A percentile compares a stretch with the other conserved stretches of the same genome.
phyloP scores from a whole-genome alignment of 2,888 invertebrate species.

The Pyralis farinalis region DNA sequence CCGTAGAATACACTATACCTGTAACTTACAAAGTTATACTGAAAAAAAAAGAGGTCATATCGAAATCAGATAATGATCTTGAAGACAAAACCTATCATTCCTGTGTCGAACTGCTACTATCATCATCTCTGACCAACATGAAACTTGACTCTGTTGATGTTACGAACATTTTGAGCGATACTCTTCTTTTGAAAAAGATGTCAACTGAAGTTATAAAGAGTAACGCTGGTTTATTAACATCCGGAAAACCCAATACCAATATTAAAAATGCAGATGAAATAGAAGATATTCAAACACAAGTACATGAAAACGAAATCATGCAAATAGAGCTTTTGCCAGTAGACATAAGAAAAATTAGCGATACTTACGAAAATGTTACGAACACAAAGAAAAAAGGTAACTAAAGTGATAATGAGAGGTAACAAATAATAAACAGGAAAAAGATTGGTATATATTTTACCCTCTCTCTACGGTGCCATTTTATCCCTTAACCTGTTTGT shows the following conservation, averaged over 20 bases:
- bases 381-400: too few relatives aligned
- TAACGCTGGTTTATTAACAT: slow-evolving; percentile 13
- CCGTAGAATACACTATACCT: slow-evolving; percentile 56
- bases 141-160: slow-evolving; percentile 38
- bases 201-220: slow-evolving; percentile 17
- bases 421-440: too few relatives aligned
- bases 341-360: too few relatives aligned
- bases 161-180: slow-evolving; percentile 49
- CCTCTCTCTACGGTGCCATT: too few relatives aligned
- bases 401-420: too few relatives aligned
- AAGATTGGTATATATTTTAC: too few relatives aligned
- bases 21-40: slow-evolving; percentile 61
- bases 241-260: background rate
- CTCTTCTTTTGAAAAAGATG: slow-evolving; percentile 32
- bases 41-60: slow-evolving; percentile 29
- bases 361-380: too few relatives aligned
- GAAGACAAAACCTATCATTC: slow-evolving; percentile 54
- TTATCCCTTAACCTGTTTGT: too few relatives aligned
- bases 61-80: slow-evolving; percentile 12
- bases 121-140: slow-evolving; percentile 28
- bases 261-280: too few relatives aligned
- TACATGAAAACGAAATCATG: too few relatives aligned
- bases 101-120: slow-evolving; percentile 52
- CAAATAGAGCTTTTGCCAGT: too few relatives aligned
- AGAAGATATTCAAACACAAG: too few relatives aligned